phyloP scores from a whole-genome alignment of 2,113 vertebrate species.

The Eulacestoma nigropectus region DNA sequence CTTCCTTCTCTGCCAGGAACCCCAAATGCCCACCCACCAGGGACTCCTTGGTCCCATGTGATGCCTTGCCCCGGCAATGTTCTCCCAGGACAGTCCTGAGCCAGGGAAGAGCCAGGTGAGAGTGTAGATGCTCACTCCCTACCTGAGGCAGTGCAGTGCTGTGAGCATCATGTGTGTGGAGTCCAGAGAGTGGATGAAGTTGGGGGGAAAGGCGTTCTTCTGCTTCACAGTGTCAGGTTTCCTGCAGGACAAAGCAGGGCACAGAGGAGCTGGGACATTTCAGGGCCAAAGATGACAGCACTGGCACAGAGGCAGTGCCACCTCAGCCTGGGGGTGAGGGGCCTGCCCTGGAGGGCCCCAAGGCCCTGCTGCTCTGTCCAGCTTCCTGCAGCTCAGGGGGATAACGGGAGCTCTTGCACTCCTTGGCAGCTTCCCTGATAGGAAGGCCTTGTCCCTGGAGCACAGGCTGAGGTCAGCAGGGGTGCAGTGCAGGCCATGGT shows the following conservation, averaged over 20 bases:
- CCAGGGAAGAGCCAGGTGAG: neutral
- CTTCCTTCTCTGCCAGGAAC: neutral
- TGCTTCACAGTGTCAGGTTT: conserved; percentile 90
- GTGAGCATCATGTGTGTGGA: conserved; percentile 99
- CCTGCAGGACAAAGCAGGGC: conserved; percentile 48
- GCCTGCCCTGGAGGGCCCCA: neutral
- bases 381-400: neutral
- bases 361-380: neutral
- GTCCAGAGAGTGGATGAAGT: conserved; percentile 98
- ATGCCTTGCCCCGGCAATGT: neutral
- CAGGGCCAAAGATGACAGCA: neutral
- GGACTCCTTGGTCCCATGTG: too few relatives aligned
- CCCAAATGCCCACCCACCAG: neutral
- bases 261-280: neutral
- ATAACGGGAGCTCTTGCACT: neutral
- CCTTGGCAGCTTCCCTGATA: neutral
- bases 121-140: neutral
- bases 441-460: neutral
- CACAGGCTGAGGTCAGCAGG: neutral
- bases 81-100: neutral
- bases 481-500: neutral
- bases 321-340: neutral
- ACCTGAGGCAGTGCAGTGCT: conserved; percentile 89
- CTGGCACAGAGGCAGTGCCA: neutral
- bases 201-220: conserved; percentile 95